Conservation (phyloP, 2,888 invertebrate genomes). For the Amorpha juglandis region DNA sequence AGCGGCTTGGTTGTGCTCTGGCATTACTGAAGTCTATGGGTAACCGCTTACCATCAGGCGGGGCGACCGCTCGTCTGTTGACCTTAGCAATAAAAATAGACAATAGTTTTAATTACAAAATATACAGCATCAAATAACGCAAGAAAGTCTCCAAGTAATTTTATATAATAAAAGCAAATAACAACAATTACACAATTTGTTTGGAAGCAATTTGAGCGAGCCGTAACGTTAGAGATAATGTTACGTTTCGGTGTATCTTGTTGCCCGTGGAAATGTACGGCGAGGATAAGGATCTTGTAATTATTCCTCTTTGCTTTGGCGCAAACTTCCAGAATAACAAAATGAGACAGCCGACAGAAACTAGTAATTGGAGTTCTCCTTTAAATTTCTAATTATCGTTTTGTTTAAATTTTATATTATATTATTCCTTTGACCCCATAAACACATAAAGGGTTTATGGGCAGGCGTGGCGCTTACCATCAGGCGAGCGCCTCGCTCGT, state of each 20-base stretch:
- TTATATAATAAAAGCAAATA: slow-evolving; percentile 51
- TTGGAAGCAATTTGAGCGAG: slow-evolving; percentile 49
- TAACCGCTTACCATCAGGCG: too few species aligned
- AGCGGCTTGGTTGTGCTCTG: too few species aligned
- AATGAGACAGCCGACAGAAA: neutral
- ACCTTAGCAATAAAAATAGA: too few species aligned
- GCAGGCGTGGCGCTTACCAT: too few species aligned
- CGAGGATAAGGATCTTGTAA: neutral
- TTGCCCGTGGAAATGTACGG: neutral
- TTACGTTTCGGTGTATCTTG: slow-evolving; percentile 9
- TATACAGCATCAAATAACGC: neutral
- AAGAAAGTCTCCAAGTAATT: slow-evolving; percentile 3
- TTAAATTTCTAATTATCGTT: too few species aligned
- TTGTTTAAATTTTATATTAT: too few species aligned
- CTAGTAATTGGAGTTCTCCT: neutral
- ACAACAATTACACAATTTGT: slow-evolving; percentile 53
- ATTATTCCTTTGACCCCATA: too few species aligned
- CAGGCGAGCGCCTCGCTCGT: too few species aligned
- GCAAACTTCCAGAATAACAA: neutral
- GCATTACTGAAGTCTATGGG: too few species aligned
- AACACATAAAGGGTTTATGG: too few species aligned
- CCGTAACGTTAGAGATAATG: slow-evolving; percentile 13
- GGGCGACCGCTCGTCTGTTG: too few species aligned
- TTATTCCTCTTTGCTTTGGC: neutral
- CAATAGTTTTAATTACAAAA: neutral